Percentiles rank a stretch among this genome's conserved stretches.
These are phyloP conservation scores for Anolis apletophallus DNA, from an alignment of 2,797 vertebrate genomes.

Conservation along the genomic window DNA sequence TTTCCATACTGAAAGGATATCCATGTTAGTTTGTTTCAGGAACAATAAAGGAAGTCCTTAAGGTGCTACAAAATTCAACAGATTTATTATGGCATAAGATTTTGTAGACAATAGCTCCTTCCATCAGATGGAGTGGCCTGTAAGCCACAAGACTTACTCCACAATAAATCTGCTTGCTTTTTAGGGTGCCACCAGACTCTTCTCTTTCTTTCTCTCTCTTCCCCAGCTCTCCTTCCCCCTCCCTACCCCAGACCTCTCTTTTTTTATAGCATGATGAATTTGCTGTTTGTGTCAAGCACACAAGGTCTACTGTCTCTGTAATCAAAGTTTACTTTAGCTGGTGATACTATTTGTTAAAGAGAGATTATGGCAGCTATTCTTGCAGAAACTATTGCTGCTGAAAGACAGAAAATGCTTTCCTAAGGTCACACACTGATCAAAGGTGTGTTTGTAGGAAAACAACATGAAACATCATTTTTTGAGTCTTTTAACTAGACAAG, in stretches of 20 bases:
- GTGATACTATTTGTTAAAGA: conserved; percentile 31
- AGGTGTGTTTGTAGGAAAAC: conserved; percentile 7
- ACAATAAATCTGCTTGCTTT: conserved; percentile 18
- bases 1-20: not conserved
- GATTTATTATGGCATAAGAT: conserved; percentile 4
- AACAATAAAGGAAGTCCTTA: conserved; percentile 17
- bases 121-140: not conserved
- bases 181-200: not conserved
- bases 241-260: not conserved
- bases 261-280: conserved; percentile 10
- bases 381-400: not conserved
- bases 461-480: not conserved
- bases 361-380: conserved; percentile 2
- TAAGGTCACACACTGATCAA: conserved; percentile 4
- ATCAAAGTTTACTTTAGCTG: conserved; percentile 34
- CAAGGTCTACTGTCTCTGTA: conserved; percentile 8
- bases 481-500: not conserved
- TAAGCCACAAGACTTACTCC: not conserved
- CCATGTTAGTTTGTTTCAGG: not conserved
- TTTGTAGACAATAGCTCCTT: not conserved
- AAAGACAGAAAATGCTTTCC: not conserved
- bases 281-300: conserved; percentile 22
- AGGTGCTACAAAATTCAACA: not conserved
- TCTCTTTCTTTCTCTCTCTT: not conserved
- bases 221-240: no score